Evolutionary conservation across 64 coral and sea anemone genomes (phyloP).

Genomic region (Stichodactyla mertensii): DNA sequence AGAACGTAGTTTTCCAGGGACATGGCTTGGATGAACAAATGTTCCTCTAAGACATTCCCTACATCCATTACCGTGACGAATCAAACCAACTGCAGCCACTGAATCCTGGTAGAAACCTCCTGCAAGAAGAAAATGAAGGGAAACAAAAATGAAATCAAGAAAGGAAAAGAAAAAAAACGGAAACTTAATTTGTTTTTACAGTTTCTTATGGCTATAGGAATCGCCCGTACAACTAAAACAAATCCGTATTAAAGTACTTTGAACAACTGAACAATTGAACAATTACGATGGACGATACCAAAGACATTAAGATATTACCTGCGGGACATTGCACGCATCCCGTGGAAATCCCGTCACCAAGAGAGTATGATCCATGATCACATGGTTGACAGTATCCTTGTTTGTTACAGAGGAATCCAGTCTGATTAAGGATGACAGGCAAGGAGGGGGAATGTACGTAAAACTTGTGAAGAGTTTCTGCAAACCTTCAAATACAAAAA

Average conservation of each 20-base stretch:
- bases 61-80: slow-evolving; percentile 20
- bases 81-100: slow-evolving; percentile 23
- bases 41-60: slow-evolving; percentile 3
- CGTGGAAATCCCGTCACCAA: background rate
- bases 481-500: background rate
- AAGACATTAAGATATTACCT: background rate
- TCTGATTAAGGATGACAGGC: background rate
- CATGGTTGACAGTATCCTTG: background rate
- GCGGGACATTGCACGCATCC: background rate
- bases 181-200: no score
- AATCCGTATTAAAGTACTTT: no score
- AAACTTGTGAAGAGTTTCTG: background rate
- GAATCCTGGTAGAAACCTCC: slow-evolving; percentile 34
- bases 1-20: slow-evolving; percentile 6
- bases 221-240: no score
- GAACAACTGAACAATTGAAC: no score
- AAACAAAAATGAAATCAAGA: no score
- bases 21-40: slow-evolving; percentile 15
- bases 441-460: background rate
- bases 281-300: no score
- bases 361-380: background rate
- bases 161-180: no score
- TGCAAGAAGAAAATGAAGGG: background rate
- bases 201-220: no score
- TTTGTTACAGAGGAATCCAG: background rate